Conservation (phyloP, 2,113 vertebrate genomes). For the Chaetodon auriga region DNA sequence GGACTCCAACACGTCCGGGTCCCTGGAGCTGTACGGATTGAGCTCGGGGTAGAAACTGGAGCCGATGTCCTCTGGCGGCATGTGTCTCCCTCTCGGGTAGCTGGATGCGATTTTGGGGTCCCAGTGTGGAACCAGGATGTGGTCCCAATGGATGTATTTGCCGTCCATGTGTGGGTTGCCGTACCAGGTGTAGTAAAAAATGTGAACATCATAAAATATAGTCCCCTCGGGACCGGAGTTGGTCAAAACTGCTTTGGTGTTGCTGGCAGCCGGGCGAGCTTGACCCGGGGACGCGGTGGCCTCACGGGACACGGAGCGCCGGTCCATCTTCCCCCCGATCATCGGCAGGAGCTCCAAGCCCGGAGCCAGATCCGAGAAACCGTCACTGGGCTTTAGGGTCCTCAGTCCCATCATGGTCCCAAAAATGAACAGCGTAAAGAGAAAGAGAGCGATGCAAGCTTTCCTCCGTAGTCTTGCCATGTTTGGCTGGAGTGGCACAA, state of each 20-base stretch:
- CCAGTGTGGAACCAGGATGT: conserved; percentile 93
- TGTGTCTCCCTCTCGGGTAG: conserved; percentile 91
- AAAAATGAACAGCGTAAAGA: conserved; percentile 90
- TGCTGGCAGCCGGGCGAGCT: conserved; percentile 59
- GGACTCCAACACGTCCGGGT: conserved; percentile 88
- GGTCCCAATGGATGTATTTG: conserved; percentile 91
- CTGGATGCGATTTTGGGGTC: conserved; percentile 93
- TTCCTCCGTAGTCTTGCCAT: conserved; percentile 90
- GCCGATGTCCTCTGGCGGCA: conserved; percentile 89
- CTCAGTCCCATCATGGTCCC: conserved; percentile 91
- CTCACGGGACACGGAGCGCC: conserved; percentile 73
- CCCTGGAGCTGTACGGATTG: conserved; percentile 91
- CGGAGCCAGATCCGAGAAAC: conserved; percentile 86
- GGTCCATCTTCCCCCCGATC: conserved; percentile 77
- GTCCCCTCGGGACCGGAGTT: conserved; percentile 79
- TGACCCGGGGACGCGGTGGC: conserved; percentile 72
- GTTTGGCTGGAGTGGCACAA: conserved; percentile 30
- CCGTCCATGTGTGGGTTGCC: conserved; percentile 86
- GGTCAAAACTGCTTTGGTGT: conserved; percentile 78
- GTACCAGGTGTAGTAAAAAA: conserved; percentile 93
- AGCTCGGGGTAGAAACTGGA: conserved; percentile 92
- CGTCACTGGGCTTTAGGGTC: conserved; percentile 88
- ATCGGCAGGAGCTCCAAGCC: conserved; percentile 79
- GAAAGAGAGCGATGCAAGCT: conserved; percentile 88
- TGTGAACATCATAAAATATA: conserved; percentile 90